phyloP scores from a whole-genome alignment of 1,140 invertebrate species.

The Neodiprion lecontei region DNA sequence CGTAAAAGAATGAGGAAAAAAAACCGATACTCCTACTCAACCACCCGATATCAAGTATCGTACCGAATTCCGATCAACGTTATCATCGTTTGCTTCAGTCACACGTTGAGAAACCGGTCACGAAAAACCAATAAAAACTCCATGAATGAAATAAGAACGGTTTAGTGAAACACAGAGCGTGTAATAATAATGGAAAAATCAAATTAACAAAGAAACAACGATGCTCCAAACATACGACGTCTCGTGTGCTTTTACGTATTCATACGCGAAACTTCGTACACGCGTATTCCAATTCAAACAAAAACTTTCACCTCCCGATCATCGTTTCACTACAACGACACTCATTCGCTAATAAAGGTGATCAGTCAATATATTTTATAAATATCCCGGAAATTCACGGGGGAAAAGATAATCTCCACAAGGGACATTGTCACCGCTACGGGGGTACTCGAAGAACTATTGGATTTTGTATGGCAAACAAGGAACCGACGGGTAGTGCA shows the following conservation, averaged over 20 bases:
- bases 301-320: background rate
- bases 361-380: background rate
- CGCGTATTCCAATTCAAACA: background rate
- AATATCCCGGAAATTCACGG: background rate
- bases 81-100: background rate
- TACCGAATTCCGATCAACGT: background rate
- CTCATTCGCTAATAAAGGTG: background rate
- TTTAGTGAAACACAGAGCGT: background rate
- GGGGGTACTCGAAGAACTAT: conserved; percentile 60
- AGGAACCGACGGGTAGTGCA: conserved; percentile 60
- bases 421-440: conserved; percentile 50
- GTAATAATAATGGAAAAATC: background rate
- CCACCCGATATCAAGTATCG: background rate
- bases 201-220: background rate
- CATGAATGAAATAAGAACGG: background rate
- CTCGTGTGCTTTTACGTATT: background rate
- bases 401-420: conserved; percentile 41
- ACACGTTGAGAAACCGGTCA: no score
- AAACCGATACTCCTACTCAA: background rate
- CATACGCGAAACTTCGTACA: background rate
- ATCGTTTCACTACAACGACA: background rate
- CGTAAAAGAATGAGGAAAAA: no score
- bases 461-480: conserved; percentile 65
- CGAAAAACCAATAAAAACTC: no score
- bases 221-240: background rate